Evolutionary conservation across 2,797 vertebrate species (phyloP).

Genomic region (Peromyscus attwateri): DNA sequence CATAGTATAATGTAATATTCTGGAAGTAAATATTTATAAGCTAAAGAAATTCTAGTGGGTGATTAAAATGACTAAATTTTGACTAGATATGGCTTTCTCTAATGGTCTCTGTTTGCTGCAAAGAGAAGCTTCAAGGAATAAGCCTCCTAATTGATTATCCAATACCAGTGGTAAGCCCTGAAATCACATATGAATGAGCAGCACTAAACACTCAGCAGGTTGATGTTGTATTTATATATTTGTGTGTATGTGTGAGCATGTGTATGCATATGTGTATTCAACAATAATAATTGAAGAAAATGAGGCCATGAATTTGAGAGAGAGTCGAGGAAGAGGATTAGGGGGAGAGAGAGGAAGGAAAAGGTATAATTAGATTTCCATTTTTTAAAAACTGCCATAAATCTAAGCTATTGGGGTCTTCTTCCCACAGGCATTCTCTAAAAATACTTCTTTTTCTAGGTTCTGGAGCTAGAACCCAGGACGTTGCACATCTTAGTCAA

Average conservation of each 20-base stretch:
- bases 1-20: conserved; percentile 53
- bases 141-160: neutral
- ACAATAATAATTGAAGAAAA: neutral
- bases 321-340: fast-evolving
- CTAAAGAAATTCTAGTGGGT: conserved; percentile 27
- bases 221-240: neutral
- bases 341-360: neutral
- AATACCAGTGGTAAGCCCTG: neutral
- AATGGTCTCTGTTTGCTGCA: neutral
- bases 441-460: neutral
- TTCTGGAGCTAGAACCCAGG: neutral
- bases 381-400: neutral
- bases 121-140: neutral
- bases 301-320: neutral
- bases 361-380: neutral
- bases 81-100: neutral
- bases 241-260: neutral
- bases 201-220: neutral
- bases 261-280: neutral
- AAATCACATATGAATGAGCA: neutral
- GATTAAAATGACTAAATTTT: conserved; percentile 22
- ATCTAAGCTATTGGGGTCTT: conserved; percentile 1
- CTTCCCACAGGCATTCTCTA: conserved; percentile 1
- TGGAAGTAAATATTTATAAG: conserved; percentile 61
- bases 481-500: neutral